Evolutionary conservation across 2,888 invertebrate genomes (phyloP).

Genomic region (Acholoe squamosa): DNA sequence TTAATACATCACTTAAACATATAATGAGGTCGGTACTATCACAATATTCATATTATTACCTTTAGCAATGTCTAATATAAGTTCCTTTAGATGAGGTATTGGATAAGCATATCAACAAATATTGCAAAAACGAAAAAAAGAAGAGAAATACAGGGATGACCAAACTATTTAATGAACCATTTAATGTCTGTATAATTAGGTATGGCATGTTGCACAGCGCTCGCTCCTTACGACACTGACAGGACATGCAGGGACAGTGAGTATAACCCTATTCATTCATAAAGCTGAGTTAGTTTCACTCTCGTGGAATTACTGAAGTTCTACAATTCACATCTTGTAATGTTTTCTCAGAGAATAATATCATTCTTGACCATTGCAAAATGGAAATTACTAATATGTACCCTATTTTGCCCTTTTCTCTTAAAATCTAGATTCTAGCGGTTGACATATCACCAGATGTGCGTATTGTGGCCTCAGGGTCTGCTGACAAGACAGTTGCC

Average conservation of each 20-base stretch:
- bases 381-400: background rate
- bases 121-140: no score
- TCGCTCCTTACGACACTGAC: slow-evolving; percentile 50
- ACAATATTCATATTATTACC: no score
- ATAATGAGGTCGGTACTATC: no score
- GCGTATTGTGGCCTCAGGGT: slow-evolving; percentile 14
- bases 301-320: background rate
- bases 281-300: background rate
- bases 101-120: no score
- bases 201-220: slow-evolving; percentile 63
- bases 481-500: slow-evolving; percentile 18
- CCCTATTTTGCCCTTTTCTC: background rate
- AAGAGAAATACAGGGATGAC: no score
- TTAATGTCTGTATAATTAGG: no score
- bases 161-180: no score
- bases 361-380: background rate
- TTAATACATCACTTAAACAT: no score
- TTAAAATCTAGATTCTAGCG: background rate
- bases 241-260: slow-evolving; percentile 61
- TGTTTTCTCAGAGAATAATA: background rate
- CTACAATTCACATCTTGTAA: slow-evolving; percentile 3
- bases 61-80: no score
- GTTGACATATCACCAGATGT: slow-evolving; percentile 34
- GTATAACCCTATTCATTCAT: background rate
- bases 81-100: no score